Percentiles rank a stretch among this genome's conserved stretches.
phyloP scores from a whole-genome alignment of 1,140 invertebrate genomes.

The Anagrus nilaparvatae region DNA sequence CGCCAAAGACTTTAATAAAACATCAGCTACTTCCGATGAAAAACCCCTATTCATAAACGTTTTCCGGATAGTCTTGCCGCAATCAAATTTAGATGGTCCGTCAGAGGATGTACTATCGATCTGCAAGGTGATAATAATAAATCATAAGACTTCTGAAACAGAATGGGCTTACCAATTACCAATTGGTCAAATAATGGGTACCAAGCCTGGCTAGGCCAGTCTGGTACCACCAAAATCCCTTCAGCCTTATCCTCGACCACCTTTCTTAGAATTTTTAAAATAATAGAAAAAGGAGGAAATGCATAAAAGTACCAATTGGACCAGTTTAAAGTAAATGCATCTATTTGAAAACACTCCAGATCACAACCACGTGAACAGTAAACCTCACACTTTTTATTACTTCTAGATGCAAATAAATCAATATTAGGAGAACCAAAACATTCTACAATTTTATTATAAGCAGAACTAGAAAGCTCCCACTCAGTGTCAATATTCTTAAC shows the following conservation, averaged over 20 bases:
- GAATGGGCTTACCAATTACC: background rate
- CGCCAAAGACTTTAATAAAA: too few species aligned
- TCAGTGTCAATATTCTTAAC: background rate
- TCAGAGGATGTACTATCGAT: background rate
- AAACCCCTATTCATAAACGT: too few species aligned
- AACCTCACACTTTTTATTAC: conserved; percentile 1
- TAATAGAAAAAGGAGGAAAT: conserved; percentile 3
- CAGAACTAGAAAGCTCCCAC: background rate
- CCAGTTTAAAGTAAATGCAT: conserved; percentile 5
- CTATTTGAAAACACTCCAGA: background rate
- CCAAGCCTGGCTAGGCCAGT: conserved; percentile 3
- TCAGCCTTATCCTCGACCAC: background rate
- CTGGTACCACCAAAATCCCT: background rate
- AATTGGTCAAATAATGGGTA: background rate
- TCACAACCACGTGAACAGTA: background rate
- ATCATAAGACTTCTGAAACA: background rate
- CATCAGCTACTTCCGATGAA: too few species aligned
- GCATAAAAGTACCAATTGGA: background rate
- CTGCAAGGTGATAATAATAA: conserved; percentile 10
- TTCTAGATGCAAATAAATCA: background rate
- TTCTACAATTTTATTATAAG: background rate
- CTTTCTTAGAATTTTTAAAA: background rate
- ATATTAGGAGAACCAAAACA: background rate
- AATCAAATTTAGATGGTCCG: too few species aligned
- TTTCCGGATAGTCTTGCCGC: too few species aligned